Evolutionary conservation across 2,888 invertebrate genomes (phyloP), one percentile per base, ranked within the genome.

Genomic region (Cephus rjabovi): DNA sequence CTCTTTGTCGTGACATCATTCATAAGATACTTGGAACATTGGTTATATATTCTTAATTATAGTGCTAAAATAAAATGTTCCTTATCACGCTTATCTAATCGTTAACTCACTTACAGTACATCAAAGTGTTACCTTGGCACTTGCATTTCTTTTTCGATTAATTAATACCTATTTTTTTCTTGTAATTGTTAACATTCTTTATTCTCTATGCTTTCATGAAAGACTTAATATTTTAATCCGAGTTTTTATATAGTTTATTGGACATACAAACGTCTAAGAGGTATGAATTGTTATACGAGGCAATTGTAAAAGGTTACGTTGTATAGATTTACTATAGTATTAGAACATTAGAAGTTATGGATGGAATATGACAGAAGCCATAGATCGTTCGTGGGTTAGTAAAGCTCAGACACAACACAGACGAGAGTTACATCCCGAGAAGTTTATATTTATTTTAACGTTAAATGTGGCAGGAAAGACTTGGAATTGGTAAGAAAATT

Each of bases 371-470:
- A 73, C 40, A 37, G 88, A 88, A 88, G 84, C 87, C 87, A 80
- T 88, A 87, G 86, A 81, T 86, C 80, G 81, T 79, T 83, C 73
- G 80, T 80, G 80, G 81, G 83, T 85, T 83, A 81, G 82, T 82
- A 82, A 87, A 87, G 87, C 86, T 83, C 83, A 77, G 79, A 84
- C 83, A 78, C 77, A 78, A 79, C 79, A 82, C 75, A 80, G 40
- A 75, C 74, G 80, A 76, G 80, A 81, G 80, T 77, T 85, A 81
- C 84, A 75, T 83, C 82, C 77, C 69, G 70, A 79, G 71, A 81
- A 76, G 69, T 75, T 11, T 76, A 40, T 75, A 73, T 76, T 34
- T 23, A 56, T 23, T 56, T 56, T 23, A 56, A 56, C 9, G 9
- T 9, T 56, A 23, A 56, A 56, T 9, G 9, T 56, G 2, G 2